Base-by-base conservation (phyloP, 2,113 vertebrate species). In the Pardalotus punctatus region DNA sequence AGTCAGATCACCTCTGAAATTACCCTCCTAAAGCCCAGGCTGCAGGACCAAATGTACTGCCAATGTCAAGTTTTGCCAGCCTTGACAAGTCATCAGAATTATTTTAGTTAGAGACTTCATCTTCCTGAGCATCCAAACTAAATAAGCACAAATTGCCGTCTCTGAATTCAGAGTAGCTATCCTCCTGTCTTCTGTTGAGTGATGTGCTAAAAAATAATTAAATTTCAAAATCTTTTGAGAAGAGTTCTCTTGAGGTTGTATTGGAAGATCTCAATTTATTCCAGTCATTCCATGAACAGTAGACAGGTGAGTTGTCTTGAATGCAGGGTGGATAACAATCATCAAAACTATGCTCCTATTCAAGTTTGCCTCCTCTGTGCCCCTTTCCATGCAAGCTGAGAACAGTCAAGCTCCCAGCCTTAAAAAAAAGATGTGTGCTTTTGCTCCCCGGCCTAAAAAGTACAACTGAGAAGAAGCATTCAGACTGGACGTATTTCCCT, bases 71-170 rank as follows among this genome's bases (percentile, higher is more conserved):
- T 87, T 87, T 91, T 84, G 61, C 79, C 86, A 85, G 12, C 10
- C 29, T 71, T 94, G 66, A 86, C 67, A 86, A 76, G 50, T 91
- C 70, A 90, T 73, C 62, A 77, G 78, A 91, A 76, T 93, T 89
- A 64, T 80, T 87, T 91, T 79, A 81, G 36, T 72, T 74, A 79
- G 48, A 90, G 45, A 36, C 31, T 48, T 92, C 42, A 50, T 61
- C 58, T 88, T 82, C 66, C 35, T 51, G 29, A 83, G 38, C 58
- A 86, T 69, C 45, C 42, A 60, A 53, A 64, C 19, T 40, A 82
- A 69, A 86, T 78, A 36, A 72, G 8, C 7, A 72, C 31, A 70
- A 74, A 58, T 43, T 77, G 25, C 21, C 57, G 33, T 36, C 79
- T 83, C 71, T 47, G 54, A 77, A 69, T 91, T 60, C 17, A 29